A percentile compares a stretch with the other conserved stretches of the same genome.
These are phyloP conservation scores for Melanaphis sacchari DNA, from an alignment of 1,140 invertebrate species.

Conservation along the genomic window DNA sequence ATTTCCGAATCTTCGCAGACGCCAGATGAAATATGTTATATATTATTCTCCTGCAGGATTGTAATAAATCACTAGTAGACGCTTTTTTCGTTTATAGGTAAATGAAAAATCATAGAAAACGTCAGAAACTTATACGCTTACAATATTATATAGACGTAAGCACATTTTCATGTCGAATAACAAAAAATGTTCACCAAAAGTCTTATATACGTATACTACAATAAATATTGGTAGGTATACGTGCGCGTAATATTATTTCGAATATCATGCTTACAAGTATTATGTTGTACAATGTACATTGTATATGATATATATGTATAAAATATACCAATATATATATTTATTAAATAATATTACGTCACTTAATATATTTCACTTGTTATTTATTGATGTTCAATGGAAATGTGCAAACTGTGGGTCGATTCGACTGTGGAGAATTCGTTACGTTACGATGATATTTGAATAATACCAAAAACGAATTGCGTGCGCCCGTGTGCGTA, in stretches of 20 bases:
- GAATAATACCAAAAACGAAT: slow-evolving; percentile 43
- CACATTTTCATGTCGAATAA: neutral
- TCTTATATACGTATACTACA: neutral
- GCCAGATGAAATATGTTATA: neutral
- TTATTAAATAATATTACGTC: slow-evolving; percentile 18
- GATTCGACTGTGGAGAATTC: neutral
- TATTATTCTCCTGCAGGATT: neutral
- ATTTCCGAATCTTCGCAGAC: neutral
- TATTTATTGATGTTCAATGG: slow-evolving; percentile 13
- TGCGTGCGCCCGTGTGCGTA: neutral
- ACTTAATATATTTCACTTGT: slow-evolving; percentile 9
- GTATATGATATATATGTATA: neutral
- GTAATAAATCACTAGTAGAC: neutral
- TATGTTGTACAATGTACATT: neutral
- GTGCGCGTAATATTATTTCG: neutral
- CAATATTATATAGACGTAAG: neutral
- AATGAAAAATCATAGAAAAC: neutral
- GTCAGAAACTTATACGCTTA: neutral
- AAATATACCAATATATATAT: neutral
- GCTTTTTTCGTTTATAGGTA: neutral
- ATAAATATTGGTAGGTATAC: neutral
- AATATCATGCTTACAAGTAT: too few relatives aligned
- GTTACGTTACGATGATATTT: slow-evolving; percentile 11
- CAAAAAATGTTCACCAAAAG: neutral
- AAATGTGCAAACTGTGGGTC: neutral